phyloP scores from a whole-genome alignment of 2,113 vertebrate genomes.

The Cyanoderma ruficeps region DNA sequence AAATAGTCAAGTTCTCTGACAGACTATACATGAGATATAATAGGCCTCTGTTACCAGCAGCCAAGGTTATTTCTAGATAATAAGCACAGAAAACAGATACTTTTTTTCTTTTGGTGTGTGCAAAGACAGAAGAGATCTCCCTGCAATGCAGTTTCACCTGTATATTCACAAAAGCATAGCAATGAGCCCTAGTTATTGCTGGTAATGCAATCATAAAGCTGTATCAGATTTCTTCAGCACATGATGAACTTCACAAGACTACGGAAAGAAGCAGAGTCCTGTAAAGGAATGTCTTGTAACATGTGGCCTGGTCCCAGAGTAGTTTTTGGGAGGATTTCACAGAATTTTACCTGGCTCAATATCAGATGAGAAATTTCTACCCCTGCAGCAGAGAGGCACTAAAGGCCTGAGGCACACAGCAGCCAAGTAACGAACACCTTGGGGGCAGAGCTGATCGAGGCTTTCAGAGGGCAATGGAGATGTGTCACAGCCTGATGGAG shows the following conservation, averaged over 20 bases:
- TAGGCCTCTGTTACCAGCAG: not conserved
- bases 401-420: not conserved
- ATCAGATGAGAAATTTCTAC: not conserved
- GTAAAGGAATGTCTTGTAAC: not conserved
- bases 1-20: not conserved
- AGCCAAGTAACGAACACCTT: conserved; percentile 20
- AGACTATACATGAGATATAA: not conserved
- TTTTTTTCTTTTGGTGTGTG: not conserved
- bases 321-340: not conserved
- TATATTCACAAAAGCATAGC: not conserved
- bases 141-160: not conserved
- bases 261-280: not conserved
- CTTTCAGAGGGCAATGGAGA: conserved; percentile 69
- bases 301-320: not conserved
- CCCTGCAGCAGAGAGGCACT: not conserved
- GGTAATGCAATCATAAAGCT: not conserved
- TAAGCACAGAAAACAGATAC: not conserved
- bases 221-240: not conserved
- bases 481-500: conserved; percentile 61
- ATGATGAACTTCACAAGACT: not conserved
- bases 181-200: not conserved
- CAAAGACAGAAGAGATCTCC: not conserved
- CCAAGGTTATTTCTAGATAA: not conserved
- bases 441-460: conserved; percentile 21
- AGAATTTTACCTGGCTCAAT: not conserved